A percentile compares a stretch with the other conserved stretches of the same genome.
These are phyloP conservation scores for Pseudopipra pipra DNA, from an alignment of 2,113 vertebrate genomes.

Conservation along the genomic window DNA sequence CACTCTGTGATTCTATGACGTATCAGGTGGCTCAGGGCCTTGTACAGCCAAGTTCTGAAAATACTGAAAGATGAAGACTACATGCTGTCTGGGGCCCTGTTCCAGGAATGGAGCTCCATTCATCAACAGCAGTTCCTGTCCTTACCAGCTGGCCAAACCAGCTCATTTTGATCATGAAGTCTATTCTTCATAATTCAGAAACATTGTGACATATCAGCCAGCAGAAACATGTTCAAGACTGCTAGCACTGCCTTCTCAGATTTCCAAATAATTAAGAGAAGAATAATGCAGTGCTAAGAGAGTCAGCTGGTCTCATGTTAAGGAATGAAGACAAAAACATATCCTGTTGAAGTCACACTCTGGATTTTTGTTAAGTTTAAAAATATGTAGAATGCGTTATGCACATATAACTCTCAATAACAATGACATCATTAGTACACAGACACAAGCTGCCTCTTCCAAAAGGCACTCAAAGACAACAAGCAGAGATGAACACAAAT, in stretches of 20 bases:
- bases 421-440: background rate
- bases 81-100: rapidly evolving
- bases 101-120: background rate
- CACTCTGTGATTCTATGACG: background rate
- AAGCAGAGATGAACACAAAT: background rate
- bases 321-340: background rate
- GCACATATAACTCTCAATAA: background rate
- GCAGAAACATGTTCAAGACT: background rate
- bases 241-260: background rate
- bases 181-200: background rate
- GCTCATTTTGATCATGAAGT: background rate
- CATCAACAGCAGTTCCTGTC: background rate
- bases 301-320: background rate
- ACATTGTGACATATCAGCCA: background rate
- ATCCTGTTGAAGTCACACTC: background rate
- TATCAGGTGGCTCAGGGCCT: background rate
- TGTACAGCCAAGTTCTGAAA: background rate
- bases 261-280: background rate
- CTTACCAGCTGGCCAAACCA: background rate
- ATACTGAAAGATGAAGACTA: background rate
- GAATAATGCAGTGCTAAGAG: background rate
- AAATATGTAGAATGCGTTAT: background rate
- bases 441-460: background rate
- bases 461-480: background rate
- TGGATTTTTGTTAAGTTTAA: background rate